Conservation (phyloP, 1,140 invertebrate species). For the Drosophila orena region DNA sequence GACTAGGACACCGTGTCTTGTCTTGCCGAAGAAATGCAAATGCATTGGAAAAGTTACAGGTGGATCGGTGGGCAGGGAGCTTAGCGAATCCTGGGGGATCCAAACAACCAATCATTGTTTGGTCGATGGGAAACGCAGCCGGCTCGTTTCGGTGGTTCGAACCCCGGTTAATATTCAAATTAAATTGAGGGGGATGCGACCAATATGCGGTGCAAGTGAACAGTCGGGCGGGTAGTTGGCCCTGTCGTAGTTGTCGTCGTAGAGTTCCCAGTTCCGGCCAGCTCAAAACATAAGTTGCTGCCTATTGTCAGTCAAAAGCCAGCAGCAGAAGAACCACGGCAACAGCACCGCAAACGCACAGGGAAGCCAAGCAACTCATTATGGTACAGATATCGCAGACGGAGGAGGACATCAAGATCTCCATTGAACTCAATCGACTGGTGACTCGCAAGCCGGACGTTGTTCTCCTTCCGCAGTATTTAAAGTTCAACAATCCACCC, state of each 20-base stretch:
- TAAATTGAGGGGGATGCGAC: conserved; percentile 53
- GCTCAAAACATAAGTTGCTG: conserved; percentile 27
- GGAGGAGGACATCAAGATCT: conserved; percentile 82
- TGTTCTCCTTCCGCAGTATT: conserved; percentile 72
- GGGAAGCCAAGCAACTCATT: conserved; percentile 38
- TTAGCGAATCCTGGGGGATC: conserved; percentile 28
- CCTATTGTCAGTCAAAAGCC: conserved; percentile 25
- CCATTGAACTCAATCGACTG: conserved; percentile 77
- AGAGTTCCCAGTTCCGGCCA: conserved; percentile 16
- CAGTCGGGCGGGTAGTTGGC: conserved; percentile 42
- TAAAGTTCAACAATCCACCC: conserved; percentile 82
- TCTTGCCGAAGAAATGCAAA: conserved; percentile 54
- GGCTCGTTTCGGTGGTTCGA: conserved; percentile 43
- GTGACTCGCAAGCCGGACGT: conserved; percentile 81
- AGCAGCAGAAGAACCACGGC: conserved; percentile 26
- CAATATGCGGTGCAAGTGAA: conserved; percentile 61
- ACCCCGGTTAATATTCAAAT: conserved; percentile 75
- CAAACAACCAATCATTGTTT: conserved; percentile 74
- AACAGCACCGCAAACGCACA: conserved; percentile 9
- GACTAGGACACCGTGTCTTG: conserved; percentile 52
- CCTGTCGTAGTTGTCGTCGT: conserved; percentile 32
- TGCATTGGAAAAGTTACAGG: conserved; percentile 54
- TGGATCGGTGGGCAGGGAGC: conserved; percentile 27
- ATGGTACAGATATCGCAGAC: conserved; percentile 83
- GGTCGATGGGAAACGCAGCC: conserved; percentile 62